These are phyloP conservation scores for Orcinus orca DNA, from an alignment of 2,113 vertebrate genomes.

Conservation along the genomic window DNA sequence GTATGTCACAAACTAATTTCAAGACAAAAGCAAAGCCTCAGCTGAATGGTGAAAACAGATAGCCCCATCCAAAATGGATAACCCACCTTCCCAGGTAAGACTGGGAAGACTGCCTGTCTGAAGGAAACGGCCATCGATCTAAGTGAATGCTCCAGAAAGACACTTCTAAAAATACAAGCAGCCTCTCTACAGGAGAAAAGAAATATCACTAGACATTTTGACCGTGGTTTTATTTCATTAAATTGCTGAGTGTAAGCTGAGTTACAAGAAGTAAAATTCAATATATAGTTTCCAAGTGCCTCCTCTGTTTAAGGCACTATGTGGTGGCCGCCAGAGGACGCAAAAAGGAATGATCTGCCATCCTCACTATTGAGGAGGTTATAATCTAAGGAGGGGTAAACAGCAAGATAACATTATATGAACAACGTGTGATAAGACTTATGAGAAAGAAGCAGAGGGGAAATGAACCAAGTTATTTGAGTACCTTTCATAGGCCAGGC, in stretches of 20 bases:
- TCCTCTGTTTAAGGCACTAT: not conserved
- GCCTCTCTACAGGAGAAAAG: not conserved
- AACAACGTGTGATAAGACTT: not conserved
- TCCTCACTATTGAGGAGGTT: not conserved
- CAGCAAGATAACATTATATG: not conserved
- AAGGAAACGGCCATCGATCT: slow-evolving; percentile 5
- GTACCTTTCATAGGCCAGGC: not conserved
- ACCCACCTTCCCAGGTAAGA: no score
- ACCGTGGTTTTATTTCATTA: not conserved
- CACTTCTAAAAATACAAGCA: slow-evolving; percentile 8
- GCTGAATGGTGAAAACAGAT: not conserved
- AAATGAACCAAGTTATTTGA: not conserved
- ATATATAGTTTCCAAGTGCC: not conserved
- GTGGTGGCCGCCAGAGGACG: not conserved
- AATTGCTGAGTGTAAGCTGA: slow-evolving; percentile 31
- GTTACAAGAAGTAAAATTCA: not conserved
- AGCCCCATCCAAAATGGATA: not conserved
- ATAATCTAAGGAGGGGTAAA: not conserved
- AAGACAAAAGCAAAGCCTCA: slow-evolving; percentile 2
- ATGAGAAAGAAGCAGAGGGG: not conserved
- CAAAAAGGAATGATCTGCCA: not conserved
- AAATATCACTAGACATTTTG: not conserved
- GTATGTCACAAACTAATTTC: not conserved
- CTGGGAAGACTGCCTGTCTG: not conserved
- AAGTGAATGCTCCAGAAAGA: slow-evolving; percentile 19